Conservation (phyloP, 2,888 invertebrate species). For the Uloborus plumipes region DNA sequence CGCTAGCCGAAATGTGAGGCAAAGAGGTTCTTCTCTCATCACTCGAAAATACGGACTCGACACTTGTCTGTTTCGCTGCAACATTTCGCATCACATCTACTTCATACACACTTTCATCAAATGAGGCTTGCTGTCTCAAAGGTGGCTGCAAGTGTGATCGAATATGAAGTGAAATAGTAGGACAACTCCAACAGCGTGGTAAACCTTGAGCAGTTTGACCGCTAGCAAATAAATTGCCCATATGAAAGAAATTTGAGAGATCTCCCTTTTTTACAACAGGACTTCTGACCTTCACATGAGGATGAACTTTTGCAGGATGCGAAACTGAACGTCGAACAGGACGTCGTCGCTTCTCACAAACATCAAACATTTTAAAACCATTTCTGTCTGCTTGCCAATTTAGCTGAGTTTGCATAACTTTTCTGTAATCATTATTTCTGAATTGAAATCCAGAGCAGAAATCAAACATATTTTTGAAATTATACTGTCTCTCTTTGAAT, state of each 20-base stretch:
- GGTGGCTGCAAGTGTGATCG: conserved; percentile 82
- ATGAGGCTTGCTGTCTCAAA: conserved; percentile 86
- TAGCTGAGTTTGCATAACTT: too few species aligned
- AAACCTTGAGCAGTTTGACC: conserved; percentile 43
- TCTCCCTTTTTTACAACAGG: conserved; percentile 6
- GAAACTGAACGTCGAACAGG: conserved; percentile 56
- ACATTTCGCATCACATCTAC: conserved; percentile 88
- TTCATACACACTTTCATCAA: conserved; percentile 84
- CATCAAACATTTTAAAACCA: neutral
- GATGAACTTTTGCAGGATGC: conserved; percentile 49
- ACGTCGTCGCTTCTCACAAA: conserved; percentile 23
- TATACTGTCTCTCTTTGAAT: too few species aligned
- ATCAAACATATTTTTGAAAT: too few species aligned
- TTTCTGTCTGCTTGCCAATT: too few species aligned
- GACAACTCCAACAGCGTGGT: conserved; percentile 66
- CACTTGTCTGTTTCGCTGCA: conserved; percentile 71
- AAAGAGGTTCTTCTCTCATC: conserved; percentile 55
- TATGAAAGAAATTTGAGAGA: neutral
- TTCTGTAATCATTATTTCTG: too few species aligned
- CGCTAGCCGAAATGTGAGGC: conserved; percentile 26
- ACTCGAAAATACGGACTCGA: conserved; percentile 6
- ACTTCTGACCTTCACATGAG: conserved; percentile 25
- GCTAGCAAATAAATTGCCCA: conserved; percentile 23
- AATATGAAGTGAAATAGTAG: conserved; percentile 62
- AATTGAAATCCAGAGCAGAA: too few species aligned